Percentiles rank a stretch among this genome's conserved stretches.
Evolutionary conservation across 2,888 invertebrate genomes (phyloP).

Genomic region (Eupeodes latifasciatus): DNA sequence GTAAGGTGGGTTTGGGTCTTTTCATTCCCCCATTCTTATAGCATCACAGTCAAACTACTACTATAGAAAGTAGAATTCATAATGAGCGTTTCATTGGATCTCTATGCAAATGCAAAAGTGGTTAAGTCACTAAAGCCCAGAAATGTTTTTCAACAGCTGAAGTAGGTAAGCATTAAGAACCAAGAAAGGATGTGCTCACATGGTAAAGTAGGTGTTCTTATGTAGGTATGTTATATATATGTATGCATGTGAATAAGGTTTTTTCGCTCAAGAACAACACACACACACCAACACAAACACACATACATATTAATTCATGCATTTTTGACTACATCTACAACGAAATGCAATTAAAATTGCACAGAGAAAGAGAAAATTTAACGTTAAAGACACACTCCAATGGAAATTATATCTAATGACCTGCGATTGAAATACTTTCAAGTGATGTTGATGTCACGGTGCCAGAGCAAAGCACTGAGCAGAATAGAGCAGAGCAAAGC

Average conservation of each 20-base stretch:
- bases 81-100: slow-evolving; percentile 72
- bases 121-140: slow-evolving; percentile 52
- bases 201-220: slow-evolving; percentile 40
- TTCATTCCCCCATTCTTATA: not conserved
- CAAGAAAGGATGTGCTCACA: slow-evolving; percentile 43
- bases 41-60: not conserved
- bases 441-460: slow-evolving; percentile 69
- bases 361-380: slow-evolving; percentile 62
- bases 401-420: slow-evolving; percentile 74
- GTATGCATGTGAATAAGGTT: not conserved
- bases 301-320: not conserved
- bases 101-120: slow-evolving; percentile 43
- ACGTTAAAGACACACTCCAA: slow-evolving; percentile 68
- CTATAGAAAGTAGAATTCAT: slow-evolving; percentile 57
- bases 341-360: slow-evolving; percentile 72
- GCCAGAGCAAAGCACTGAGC: not conserved
- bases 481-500: not conserved
- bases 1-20: slow-evolving; percentile 1
- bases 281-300: not conserved
- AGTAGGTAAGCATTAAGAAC: slow-evolving; percentile 43
- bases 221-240: not conserved
- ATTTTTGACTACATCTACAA: slow-evolving; percentile 28
- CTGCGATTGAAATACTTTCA: slow-evolving; percentile 75
- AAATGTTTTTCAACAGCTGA: slow-evolving; percentile 47
- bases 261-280: not conserved